A percentile compares a stretch with the other conserved stretches of the same genome.
These are phyloP conservation scores for Drosophila novamexicana DNA, from an alignment of 1,140 invertebrate genomes.

Conservation along the genomic window DNA sequence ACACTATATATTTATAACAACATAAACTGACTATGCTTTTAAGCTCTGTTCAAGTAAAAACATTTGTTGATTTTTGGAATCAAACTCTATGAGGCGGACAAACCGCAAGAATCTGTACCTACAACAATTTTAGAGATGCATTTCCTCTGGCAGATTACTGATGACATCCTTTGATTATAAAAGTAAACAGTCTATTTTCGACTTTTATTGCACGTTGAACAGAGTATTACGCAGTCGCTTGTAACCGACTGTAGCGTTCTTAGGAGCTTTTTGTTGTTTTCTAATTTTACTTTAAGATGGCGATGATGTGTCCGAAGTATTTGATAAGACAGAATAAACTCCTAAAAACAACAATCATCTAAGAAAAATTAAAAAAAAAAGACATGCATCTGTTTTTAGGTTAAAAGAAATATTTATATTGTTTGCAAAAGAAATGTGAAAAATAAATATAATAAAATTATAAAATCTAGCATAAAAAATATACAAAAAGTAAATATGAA, in stretches of 20 bases:
- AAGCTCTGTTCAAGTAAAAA: too few relatives aligned
- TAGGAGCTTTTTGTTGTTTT: not conserved
- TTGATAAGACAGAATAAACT: not conserved
- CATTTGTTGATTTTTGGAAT: too few relatives aligned
- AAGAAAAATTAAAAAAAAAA: conserved; percentile 18
- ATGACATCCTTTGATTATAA: not conserved
- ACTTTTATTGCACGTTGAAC: too few relatives aligned
- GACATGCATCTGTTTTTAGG: conserved; percentile 74
- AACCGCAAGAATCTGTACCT: too few relatives aligned
- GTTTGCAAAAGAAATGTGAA: conserved; percentile 79
- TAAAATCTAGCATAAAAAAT: conserved; percentile 66
- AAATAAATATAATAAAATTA: conserved; percentile 60
- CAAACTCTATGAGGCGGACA: too few relatives aligned
- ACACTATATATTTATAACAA: not conserved
- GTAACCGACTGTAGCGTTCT: too few relatives aligned
- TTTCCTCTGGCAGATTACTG: not conserved
- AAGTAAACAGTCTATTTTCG: too few relatives aligned
- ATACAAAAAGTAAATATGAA: conserved; percentile 37
- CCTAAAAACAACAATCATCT: conserved; percentile 15
- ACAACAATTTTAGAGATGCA: too few relatives aligned
- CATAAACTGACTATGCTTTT: not conserved
- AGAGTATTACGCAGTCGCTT: too few relatives aligned
- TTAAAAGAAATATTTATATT: conserved; percentile 79
- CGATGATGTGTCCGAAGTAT: not conserved
- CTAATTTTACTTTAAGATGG: too few relatives aligned